Evolutionary conservation across 2,888 invertebrate genomes (phyloP), one percentile per base, ranked within the genome.

Genomic region (Apamea epomidion): DNA sequence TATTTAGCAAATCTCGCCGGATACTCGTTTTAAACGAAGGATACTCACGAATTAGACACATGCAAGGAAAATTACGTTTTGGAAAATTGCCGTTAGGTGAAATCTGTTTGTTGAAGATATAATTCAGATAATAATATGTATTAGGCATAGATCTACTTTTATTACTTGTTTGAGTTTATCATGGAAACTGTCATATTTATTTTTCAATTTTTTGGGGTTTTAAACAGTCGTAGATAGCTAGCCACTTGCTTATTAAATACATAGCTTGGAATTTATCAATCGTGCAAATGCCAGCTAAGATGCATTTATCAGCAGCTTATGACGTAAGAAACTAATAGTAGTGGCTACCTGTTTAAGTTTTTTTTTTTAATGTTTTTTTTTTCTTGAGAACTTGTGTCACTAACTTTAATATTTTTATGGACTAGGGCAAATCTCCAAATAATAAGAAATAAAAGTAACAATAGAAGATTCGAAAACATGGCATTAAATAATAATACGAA

Each of bases 1-100:
- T 88, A 73, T 70, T 84, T 81, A 75, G n/a, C 67, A 45, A 64
- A 81, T 77, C 68, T 75, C 81, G 76, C 79, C 80, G 75, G 86
- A 87, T 62, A 67, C 18, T 32, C 32, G 58, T 51, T 75, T 37
- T 72, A 51, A 72, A 45, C 64, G 77, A 76, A 80, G 75, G 75
- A 77, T 77, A 62, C 62, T 65, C 54, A 54, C 67, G 42, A 75
- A 69, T 88, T 88, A 80, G 65, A 76, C 48, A 64, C 73, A 76
- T 84, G 83, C 72, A 60, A 86, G 45, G 54, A n/a, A 76, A 75
- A 85, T 37, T 58, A 68, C 60, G 70, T 45, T 64, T 70, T 42
- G 58, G 48, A 51, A 74, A 78, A 79, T 78, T 60, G 42, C 54
- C 42, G 45, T 58, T 2, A 16, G 10, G 62, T 42, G 32, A 71